Evolutionary conservation across 2,797 vertebrate genomes (phyloP), one percentile per base, ranked within the genome.

Genomic region (Helarctos malayanus): DNA sequence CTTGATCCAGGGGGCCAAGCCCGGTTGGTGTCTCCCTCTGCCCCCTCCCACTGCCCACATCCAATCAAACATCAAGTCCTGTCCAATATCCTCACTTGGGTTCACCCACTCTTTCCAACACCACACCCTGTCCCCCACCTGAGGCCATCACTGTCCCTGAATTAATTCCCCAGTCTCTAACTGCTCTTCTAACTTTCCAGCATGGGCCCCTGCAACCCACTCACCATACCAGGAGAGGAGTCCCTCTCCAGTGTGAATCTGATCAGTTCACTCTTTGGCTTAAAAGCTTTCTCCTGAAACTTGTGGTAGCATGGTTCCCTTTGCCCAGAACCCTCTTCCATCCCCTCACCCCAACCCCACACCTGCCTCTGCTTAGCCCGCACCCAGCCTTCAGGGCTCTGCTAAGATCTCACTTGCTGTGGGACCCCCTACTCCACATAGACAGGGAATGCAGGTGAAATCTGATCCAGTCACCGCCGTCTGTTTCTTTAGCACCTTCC

Each of bases 151-250:
- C 25, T 14, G 2, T 14, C 69, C 82, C 38, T 85, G 56, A 92
- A 45, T 63, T 18, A 38, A 45, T 49, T 29, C 27, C 19, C 7
- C 63, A 86, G 5, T 14, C 56, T 88, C 79, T 9, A 32, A 79
- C 11, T 27, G 8, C 14, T 57, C 45, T 81, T n/a, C 47, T 56
- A 35, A 25, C 41, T 81, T 85, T 35, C 19, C 25, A 76, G 49
- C 18, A 59, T 0, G n/a, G 13, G 49, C 7, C 1, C 7, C 4
- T 23, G 19, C 18, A 68, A 21, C 19, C 18, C 49, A 47, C 3
- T 3, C 45, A 49, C 16, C 35, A 41, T 5, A 7, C 9, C 61
- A 8, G 68, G 45, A 81, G 45, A 69, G 21, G 23, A 80, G 38
- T 7, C 32, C 47, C 45, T 68, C 71, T n/a, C 15, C 19, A 56